A percentile compares a stretch with the other conserved stretches of the same genome.
phyloP scores from a whole-genome alignment of 2,113 vertebrate species.

The Eubucco bourcierii region DNA sequence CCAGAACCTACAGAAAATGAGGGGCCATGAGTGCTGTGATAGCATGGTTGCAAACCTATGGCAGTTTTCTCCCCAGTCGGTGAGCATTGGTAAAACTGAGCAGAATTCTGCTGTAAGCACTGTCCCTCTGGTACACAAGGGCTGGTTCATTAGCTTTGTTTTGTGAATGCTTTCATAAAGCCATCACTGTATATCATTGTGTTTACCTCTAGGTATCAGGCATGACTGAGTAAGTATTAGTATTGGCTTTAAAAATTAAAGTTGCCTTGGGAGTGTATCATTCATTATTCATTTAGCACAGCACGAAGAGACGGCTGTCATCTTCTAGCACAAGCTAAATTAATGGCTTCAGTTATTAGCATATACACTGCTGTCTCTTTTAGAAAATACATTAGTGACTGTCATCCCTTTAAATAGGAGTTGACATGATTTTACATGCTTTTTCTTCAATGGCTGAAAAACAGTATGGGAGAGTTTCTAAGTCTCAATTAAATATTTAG shows the following conservation, averaged over 20 bases:
- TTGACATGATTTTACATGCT: slow-evolving; percentile 3
- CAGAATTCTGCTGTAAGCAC: background rate
- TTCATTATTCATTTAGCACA: slow-evolving; percentile 58
- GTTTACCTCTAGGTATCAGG: slow-evolving; percentile 3
- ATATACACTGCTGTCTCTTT: slow-evolving; percentile 31
- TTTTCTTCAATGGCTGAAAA: slow-evolving; percentile 18
- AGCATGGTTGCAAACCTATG: accelerated
- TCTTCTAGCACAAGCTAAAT: slow-evolving; percentile 49
- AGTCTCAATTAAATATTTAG: slow-evolving; percentile 2
- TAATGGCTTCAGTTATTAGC: slow-evolving; percentile 64
- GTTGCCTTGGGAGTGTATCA: slow-evolving; percentile 23
- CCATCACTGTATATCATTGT: background rate
- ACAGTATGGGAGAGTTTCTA: background rate
- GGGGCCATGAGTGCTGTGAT: background rate
- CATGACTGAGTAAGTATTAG: slow-evolving; percentile 25
- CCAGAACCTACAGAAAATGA: background rate
- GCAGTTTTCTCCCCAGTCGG: background rate
- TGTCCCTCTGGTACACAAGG: background rate
- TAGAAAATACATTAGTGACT: slow-evolving; percentile 16
- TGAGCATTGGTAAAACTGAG: background rate
- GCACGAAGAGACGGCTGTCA: slow-evolving; percentile 41
- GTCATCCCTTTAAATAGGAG: slow-evolving; percentile 28
- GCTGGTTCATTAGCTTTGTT: background rate
- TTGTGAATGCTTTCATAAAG: background rate
- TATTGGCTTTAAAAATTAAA: slow-evolving; percentile 60